phyloP scores from a whole-genome alignment of 2,113 vertebrate genomes.

The Nothoprocta perdicaria region DNA sequence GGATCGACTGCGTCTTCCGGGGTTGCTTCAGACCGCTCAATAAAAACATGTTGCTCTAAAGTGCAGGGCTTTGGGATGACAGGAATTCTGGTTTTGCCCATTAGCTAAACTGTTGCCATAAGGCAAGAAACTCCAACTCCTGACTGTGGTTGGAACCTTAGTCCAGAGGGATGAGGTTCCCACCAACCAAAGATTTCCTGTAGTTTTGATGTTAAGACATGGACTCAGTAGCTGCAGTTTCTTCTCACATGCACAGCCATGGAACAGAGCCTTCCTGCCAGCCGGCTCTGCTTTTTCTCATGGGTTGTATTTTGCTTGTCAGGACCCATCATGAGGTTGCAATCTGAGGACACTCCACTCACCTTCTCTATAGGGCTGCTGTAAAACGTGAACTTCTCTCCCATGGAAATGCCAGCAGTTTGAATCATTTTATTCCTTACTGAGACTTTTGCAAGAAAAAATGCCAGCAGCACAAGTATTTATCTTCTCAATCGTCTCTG shows the following conservation, averaged over 20 bases:
- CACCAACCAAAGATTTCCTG: background rate
- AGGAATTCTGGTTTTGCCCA: background rate
- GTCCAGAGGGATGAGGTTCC: background rate
- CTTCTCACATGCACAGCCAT: background rate
- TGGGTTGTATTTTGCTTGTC: background rate
- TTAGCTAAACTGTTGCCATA: background rate
- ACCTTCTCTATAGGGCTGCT: background rate
- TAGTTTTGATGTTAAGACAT: background rate
- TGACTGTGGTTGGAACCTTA: background rate
- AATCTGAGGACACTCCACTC: background rate
- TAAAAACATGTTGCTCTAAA: background rate
- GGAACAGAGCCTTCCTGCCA: background rate
- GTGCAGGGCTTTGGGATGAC: background rate
- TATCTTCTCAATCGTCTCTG: background rate
- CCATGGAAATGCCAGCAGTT: background rate
- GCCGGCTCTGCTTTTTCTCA: background rate
- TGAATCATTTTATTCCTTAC: background rate
- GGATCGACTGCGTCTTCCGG: rapidly evolving
- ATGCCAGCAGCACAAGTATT: background rate
- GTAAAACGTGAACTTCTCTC: background rate
- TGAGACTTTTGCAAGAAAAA: background rate
- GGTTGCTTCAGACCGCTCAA: background rate
- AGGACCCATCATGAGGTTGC: background rate
- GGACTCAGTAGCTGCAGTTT: background rate
- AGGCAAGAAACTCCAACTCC: background rate